Percentiles rank a stretch among this genome's conserved stretches.
Conservation (phyloP, 37 sponge, comb jelly and placozoan genomes). For the Haliclona indistincta region DNA sequence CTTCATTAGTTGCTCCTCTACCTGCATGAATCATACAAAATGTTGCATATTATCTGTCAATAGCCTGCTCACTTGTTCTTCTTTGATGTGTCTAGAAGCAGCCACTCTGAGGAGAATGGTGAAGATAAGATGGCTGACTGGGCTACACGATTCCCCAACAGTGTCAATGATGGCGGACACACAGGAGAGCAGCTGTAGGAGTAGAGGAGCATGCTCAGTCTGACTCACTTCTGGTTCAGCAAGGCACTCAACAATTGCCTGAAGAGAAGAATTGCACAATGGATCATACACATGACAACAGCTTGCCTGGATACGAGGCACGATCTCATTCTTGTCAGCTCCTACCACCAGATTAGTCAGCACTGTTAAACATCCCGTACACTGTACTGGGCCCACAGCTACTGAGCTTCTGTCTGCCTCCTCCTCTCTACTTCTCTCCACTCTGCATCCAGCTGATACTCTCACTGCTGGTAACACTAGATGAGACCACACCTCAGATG, state of each 20-base stretch:
- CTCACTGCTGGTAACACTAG: conserved; percentile 78
- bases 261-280: not conserved
- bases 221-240: conserved; percentile 54
- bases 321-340: not conserved
- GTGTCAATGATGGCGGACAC: conserved; percentile 1
- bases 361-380: conserved; percentile 76
- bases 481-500: conserved; percentile 72
- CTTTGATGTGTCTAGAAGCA: not conserved
- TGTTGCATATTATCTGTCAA: too few species aligned
- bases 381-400: conserved; percentile 70
- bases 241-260: conserved; percentile 46
- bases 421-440: conserved; percentile 3
- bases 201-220: conserved; percentile 37
- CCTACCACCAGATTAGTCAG: conserved; percentile 46
- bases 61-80: too few species aligned
- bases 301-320: conserved; percentile 7
- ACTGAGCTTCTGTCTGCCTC: conserved; percentile 26
- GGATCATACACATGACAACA: not conserved
- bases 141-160: not conserved
- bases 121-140: conserved; percentile 4
- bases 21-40: too few species aligned
- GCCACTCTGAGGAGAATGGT: conserved; percentile 20
- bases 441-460: conserved; percentile 65
- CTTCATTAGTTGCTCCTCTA: not conserved
- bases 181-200: conserved; percentile 28